These are phyloP conservation scores for Cheilosia pagana DNA, from an alignment of 2,888 invertebrate genomes.

Conservation along the genomic window DNA sequence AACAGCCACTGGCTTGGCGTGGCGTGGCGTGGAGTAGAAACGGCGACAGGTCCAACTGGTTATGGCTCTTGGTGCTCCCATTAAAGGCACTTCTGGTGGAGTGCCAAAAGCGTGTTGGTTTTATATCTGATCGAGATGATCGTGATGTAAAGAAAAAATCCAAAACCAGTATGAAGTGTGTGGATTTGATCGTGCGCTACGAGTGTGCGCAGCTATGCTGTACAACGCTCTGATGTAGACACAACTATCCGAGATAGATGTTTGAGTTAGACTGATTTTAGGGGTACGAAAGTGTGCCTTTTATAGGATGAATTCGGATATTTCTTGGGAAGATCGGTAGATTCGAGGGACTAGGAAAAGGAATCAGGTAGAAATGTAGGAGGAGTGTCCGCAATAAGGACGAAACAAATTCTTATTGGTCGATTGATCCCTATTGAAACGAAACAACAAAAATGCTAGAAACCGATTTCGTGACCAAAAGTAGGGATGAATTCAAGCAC, in stretches of 20 bases:
- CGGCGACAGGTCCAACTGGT: slow-evolving; percentile 74
- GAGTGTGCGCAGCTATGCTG: slow-evolving; percentile 52
- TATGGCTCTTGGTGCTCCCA: slow-evolving; percentile 64
- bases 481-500: background rate
- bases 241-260: slow-evolving; percentile 46
- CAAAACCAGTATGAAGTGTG: slow-evolving; percentile 65
- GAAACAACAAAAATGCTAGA: background rate
- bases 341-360: slow-evolving; percentile 40
- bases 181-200: slow-evolving; percentile 54
- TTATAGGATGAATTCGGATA: slow-evolving; percentile 38
- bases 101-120: slow-evolving; percentile 74
- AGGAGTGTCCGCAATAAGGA: slow-evolving; percentile 5
- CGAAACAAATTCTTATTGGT: slow-evolving; percentile 38
- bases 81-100: slow-evolving; percentile 74
- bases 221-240: slow-evolving; percentile 40
- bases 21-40: slow-evolving; percentile 42
- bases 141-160: slow-evolving; percentile 26
- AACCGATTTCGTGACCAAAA: background rate
- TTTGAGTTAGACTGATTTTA: slow-evolving; percentile 72
- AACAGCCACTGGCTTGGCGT: slow-evolving; percentile 38
- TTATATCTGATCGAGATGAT: slow-evolving; percentile 69
- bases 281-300: slow-evolving; percentile 55
- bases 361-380: slow-evolving; percentile 14
- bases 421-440: background rate
- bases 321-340: background rate